phyloP scores from a whole-genome alignment of 2,888 invertebrate species.

The Phortica magna region DNA sequence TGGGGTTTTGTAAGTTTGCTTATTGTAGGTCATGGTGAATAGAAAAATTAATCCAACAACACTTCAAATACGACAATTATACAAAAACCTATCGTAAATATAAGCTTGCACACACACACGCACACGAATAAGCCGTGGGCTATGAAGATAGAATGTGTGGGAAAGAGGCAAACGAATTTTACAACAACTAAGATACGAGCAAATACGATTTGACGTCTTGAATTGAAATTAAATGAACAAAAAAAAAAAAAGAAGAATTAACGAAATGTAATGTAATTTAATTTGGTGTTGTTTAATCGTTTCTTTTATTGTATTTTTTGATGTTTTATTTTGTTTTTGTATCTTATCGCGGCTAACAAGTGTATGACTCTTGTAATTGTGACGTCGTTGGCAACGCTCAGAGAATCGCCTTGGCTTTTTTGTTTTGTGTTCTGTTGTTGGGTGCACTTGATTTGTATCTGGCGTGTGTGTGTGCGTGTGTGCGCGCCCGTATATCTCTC shows the following conservation, averaged over 20 bases:
- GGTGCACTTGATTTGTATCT: background rate
- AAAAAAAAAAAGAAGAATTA: background rate
- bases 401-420: background rate
- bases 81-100: background rate
- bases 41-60: slow-evolving; percentile 3
- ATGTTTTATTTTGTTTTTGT: slow-evolving; percentile 27
- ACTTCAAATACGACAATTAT: background rate
- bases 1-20: background rate
- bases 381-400: background rate
- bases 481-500: too few relatives aligned
- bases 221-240: background rate
- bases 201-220: slow-evolving; percentile 18
- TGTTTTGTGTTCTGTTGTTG: slow-evolving; percentile 7
- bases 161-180: background rate
- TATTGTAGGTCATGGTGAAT: slow-evolving; percentile 65
- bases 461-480: too few relatives aligned
- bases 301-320: slow-evolving; percentile 26
- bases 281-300: background rate
- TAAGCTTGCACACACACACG: background rate
- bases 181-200: background rate
- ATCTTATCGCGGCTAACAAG: slow-evolving; percentile 12
- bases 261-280: background rate
- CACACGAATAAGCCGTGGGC: background rate
- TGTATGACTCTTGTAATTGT: background rate
- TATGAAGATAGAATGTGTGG: too few relatives aligned